Percentiles rank a stretch among this genome's conserved stretches.
Conservation (phyloP, 2,797 vertebrate species). For the Kryptopterus vitreolus region DNA sequence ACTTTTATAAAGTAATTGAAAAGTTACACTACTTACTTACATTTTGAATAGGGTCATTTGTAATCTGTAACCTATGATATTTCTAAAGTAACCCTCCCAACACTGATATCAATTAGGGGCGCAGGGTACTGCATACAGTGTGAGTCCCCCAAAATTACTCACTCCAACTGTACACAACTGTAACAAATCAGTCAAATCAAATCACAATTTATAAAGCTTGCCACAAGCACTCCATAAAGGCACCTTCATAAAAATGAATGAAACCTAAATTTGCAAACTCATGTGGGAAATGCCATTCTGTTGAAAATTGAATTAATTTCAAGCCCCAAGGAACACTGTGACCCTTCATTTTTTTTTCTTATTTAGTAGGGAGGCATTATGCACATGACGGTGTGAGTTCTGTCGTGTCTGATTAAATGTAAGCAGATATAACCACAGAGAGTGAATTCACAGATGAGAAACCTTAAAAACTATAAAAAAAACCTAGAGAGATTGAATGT, state of each 20-base stretch:
- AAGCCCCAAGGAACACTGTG: not conserved
- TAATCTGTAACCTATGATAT: too few species aligned
- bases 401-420: not conserved
- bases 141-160: not conserved
- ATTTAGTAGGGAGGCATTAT: not conserved
- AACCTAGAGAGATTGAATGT: not conserved
- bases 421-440: not conserved
- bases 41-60: too few species aligned
- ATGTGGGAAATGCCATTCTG: not conserved
- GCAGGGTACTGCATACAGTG: not conserved
- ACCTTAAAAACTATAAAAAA: not conserved
- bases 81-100: too few species aligned
- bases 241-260: conserved; percentile 11
- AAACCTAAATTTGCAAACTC: not conserved
- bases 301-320: not conserved
- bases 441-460: not conserved
- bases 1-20: too few species aligned
- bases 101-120: not conserved
- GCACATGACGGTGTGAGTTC: not conserved
- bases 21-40: too few species aligned
- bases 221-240: not conserved
- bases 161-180: not conserved
- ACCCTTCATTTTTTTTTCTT: not conserved
- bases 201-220: conserved; percentile 7
- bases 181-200: not conserved